Conservation (phyloP, 2,797 vertebrate genomes). For the Hozukius guyotensis region DNA sequence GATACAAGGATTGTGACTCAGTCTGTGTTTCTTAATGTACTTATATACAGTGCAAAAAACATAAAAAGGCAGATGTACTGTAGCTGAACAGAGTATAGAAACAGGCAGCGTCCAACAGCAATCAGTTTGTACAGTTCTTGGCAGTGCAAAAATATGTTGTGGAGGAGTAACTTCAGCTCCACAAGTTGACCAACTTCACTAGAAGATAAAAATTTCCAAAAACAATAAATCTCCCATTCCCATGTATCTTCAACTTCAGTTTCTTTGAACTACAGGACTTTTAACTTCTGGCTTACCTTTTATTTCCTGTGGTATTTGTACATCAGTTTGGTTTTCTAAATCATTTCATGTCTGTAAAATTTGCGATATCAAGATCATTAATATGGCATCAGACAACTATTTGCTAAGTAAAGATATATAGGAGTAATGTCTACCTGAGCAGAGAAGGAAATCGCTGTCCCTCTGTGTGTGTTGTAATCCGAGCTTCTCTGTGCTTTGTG, state of each 20-base stretch:
- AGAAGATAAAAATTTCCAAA: not conserved
- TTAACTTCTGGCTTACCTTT: not conserved
- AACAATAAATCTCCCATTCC: not conserved
- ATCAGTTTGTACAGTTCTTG: not conserved
- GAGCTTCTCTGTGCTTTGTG: no score
- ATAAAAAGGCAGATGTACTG: not conserved
- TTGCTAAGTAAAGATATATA: no score
- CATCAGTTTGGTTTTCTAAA: not conserved
- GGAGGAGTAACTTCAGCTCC: not conserved
- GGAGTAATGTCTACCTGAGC: no score
- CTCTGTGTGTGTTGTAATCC: no score
- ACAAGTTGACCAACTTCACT: not conserved
- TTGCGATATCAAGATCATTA: no score
- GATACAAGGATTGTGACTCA: conserved; percentile 17
- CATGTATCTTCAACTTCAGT: not conserved
- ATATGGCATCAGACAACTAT: no score
- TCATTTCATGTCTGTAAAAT: not conserved
- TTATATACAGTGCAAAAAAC: conserved; percentile 11
- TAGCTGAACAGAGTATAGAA: not conserved
- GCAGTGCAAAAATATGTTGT: not conserved
- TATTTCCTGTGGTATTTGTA: not conserved
- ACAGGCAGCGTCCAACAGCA: not conserved
- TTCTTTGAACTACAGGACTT: not conserved
- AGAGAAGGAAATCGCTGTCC: no score
- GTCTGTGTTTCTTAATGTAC: conserved; percentile 7